Conservation (phyloP, 1,140 invertebrate genomes). For the Lucilia cuprina region DNA sequence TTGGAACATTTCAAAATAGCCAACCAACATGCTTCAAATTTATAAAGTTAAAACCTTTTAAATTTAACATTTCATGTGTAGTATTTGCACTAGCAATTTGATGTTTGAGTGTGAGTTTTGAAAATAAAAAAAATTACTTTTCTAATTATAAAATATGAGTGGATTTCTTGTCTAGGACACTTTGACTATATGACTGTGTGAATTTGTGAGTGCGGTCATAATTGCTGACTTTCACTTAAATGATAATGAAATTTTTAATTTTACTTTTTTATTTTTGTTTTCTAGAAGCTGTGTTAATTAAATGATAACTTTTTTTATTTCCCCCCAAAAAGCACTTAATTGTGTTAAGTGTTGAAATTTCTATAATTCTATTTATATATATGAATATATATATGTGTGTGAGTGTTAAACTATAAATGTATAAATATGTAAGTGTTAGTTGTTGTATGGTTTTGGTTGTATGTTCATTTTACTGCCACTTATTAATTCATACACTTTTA, state of each 20-base stretch:
- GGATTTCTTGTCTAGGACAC: neutral
- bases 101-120: neutral
- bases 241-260: conserved; percentile 32
- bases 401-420: neutral
- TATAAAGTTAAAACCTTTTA: too few relatives aligned
- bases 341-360: neutral
- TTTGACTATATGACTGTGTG: neutral
- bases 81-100: neutral
- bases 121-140: neutral
- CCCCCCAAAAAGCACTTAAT: neutral
- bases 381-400: neutral
- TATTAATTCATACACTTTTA: conserved; percentile 29
- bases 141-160: neutral
- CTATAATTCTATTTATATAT: neutral
- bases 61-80: neutral
- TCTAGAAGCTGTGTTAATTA: conserved; percentile 13
- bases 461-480: neutral
- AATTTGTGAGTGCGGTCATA: neutral
- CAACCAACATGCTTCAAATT: neutral
- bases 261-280: conserved; percentile 26
- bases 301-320: neutral
- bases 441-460: neutral
- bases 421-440: neutral
- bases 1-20: neutral
- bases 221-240: conserved; percentile 23